Percentiles rank a stretch among this genome's conserved stretches.
These are phyloP conservation scores for Stylophora pistillata DNA, from an alignment of 64 coral and sea anemone genomes.

Conservation along the genomic window DNA sequence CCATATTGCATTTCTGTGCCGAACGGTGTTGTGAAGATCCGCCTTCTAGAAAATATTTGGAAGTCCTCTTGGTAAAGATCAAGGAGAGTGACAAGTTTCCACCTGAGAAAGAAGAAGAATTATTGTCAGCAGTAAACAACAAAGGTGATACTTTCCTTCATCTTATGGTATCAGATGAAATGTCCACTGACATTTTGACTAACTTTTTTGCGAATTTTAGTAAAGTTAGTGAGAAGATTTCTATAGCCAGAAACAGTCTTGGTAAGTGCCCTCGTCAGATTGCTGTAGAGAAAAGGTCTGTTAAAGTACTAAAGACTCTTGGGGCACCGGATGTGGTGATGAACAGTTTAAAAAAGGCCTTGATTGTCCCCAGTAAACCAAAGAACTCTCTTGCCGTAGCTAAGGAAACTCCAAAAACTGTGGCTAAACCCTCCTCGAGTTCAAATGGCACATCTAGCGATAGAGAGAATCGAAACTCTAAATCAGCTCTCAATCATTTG, in stretches of 20 bases:
- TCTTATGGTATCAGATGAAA: slow-evolving; percentile 23
- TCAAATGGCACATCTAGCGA: neutral
- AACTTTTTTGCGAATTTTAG: slow-evolving; percentile 8
- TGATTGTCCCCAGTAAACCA: neutral
- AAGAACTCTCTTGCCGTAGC: neutral
- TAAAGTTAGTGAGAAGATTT: neutral
- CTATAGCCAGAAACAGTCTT: slow-evolving; percentile 27
- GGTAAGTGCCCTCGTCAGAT: slow-evolving; percentile 22
- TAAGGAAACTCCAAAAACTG: neutral
- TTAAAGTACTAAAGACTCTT: neutral
- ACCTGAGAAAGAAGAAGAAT: neutral
- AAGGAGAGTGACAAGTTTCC: slow-evolving; percentile 2
- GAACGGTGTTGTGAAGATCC: slow-evolving; percentile 1
- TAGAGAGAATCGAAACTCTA: neutral
- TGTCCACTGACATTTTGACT: neutral
- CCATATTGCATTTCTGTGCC: slow-evolving; percentile 17
- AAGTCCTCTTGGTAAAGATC: slow-evolving; percentile 9
- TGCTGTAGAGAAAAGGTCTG: slow-evolving; percentile 24
- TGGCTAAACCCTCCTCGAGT: neutral
- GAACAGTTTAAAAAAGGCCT: slow-evolving; percentile 2
- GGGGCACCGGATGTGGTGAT: slow-evolving; percentile 19
- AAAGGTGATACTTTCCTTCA: slow-evolving; percentile 39
- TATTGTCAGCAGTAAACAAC: slow-evolving; percentile 12
- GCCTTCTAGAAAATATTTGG: slow-evolving; percentile 6
- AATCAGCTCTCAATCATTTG: neutral